A percentile compares a stretch with the other conserved stretches of the same genome.
phyloP scores from a whole-genome alignment of 2,113 vertebrate genomes.

The Choloepus hoffmanni region DNA sequence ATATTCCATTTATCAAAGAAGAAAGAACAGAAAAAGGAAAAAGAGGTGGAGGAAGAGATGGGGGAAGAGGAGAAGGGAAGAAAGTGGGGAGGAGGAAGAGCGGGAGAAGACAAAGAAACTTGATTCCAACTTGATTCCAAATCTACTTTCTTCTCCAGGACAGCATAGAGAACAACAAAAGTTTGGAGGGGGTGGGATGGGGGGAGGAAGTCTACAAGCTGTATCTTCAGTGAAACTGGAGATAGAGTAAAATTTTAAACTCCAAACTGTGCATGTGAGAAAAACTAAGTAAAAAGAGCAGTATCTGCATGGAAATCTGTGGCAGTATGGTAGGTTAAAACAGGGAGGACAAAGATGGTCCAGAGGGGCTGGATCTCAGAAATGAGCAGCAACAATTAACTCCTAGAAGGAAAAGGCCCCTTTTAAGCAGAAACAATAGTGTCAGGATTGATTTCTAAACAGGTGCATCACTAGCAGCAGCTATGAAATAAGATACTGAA shows the following conservation, averaged over 20 bases:
- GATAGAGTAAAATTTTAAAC: background rate
- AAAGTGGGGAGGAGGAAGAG: background rate
- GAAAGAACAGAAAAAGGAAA: background rate
- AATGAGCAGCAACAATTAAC: background rate
- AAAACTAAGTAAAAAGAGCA: background rate
- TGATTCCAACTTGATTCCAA: background rate
- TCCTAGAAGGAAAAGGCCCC: background rate
- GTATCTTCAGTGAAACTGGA: background rate
- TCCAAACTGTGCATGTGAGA: background rate
- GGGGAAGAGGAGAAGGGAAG: too few species aligned
- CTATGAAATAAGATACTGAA: background rate
- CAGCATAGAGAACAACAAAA: background rate
- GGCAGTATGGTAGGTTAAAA: background rate
- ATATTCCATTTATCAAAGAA: background rate
- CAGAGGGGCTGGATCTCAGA: background rate
- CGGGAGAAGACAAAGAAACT: background rate
- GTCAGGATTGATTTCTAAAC: background rate
- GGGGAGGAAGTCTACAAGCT: background rate
- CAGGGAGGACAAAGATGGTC: background rate
- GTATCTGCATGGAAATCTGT: background rate
- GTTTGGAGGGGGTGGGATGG: background rate
- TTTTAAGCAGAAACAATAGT: background rate
- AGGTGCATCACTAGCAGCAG: too few species aligned
- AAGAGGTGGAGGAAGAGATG: background rate
- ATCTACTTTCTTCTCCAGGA: background rate